Conservation (phyloP, 2,797 vertebrate genomes). For the Danio tinwini region DNA sequence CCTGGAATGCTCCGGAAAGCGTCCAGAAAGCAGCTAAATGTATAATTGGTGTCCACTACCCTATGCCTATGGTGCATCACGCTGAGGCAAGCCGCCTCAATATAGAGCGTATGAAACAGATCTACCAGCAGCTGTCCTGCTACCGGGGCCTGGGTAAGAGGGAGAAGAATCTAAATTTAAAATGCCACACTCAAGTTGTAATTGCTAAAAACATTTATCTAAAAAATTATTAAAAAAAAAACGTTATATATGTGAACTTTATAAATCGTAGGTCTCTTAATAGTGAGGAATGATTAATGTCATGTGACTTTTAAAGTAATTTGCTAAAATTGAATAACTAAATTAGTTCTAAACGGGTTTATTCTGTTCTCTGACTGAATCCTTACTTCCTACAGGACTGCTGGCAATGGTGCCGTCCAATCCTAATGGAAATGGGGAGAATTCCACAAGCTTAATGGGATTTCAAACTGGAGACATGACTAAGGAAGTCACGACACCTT, state of each 20-base stretch:
- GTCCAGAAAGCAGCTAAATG: constrained; percentile 95
- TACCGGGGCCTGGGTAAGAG: constrained; percentile 91
- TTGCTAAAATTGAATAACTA: not conserved
- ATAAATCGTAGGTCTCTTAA: not conserved
- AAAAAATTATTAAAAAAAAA: not conserved
- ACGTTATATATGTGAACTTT: not conserved
- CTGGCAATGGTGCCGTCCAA: constrained; percentile 94
- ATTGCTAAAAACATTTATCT: not conserved
- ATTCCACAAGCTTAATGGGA: constrained; percentile 77
- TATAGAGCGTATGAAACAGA: constrained; percentile 98
- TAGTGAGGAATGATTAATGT: not conserved
- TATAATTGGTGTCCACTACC: constrained; percentile 92
- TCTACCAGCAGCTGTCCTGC: constrained; percentile 93
- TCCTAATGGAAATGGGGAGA: constrained; percentile 81
- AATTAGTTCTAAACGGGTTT: not conserved
- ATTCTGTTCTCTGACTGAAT: not conserved
- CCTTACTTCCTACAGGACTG: constrained; percentile 80
- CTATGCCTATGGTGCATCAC: constrained; percentile 96
- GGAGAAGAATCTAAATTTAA: not conserved
- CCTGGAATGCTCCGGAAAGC: constrained; percentile 94
- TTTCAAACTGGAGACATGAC: constrained; percentile 79
- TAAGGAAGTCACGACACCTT: constrained; percentile 72
- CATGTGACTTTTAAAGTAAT: not conserved
- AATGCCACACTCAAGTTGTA: constrained; percentile 6
- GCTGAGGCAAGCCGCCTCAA: constrained; percentile 94